These are phyloP conservation scores for Rhinogobio ventralis DNA, from an alignment of 2,797 vertebrate species.

Conservation along the genomic window DNA sequence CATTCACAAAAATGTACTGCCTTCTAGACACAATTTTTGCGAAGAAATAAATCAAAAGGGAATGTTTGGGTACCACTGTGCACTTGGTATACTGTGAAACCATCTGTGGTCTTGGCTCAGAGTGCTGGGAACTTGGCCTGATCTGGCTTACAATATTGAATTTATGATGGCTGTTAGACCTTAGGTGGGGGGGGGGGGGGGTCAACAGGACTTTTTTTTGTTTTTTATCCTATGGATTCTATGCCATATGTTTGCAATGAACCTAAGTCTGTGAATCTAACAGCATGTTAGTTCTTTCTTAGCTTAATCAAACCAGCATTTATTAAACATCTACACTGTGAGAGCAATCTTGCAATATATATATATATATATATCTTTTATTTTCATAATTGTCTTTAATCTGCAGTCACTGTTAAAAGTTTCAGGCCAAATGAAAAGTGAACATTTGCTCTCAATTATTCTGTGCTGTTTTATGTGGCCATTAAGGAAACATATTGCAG, in stretches of 20 bases:
- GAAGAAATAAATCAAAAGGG: background rate
- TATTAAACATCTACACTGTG: conserved; percentile 31
- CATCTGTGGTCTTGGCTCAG: conserved; percentile 41
- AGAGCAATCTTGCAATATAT: background rate
- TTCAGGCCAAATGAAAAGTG: background rate
- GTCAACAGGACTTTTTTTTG: conserved; percentile 27
- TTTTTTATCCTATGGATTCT: conserved; percentile 41
- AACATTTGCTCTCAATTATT: conserved; percentile 25
- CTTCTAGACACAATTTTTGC: background rate
- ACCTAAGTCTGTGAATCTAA: background rate
- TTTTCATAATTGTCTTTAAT: conserved; percentile 5
- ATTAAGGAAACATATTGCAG: conserved; percentile 28
- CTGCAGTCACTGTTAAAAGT: background rate
- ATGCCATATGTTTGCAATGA: conserved; percentile 35
- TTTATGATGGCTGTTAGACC: conserved; percentile 37
- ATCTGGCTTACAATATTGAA: conserved; percentile 8
- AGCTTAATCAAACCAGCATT: conserved; percentile 44
- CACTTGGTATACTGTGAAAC: conserved; percentile 22
- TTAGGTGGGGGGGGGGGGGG: background rate
- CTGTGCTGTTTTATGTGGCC: conserved; percentile 26
- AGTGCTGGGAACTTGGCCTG: conserved; percentile 33
- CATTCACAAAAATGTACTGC: conserved; percentile 14
- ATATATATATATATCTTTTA: background rate
- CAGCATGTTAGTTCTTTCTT: background rate
- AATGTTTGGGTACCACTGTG: background rate